Base-by-base conservation (phyloP, 30 jellyfish, hydroid and myxozoan genomes). In the Hydractinia echinata region DNA sequence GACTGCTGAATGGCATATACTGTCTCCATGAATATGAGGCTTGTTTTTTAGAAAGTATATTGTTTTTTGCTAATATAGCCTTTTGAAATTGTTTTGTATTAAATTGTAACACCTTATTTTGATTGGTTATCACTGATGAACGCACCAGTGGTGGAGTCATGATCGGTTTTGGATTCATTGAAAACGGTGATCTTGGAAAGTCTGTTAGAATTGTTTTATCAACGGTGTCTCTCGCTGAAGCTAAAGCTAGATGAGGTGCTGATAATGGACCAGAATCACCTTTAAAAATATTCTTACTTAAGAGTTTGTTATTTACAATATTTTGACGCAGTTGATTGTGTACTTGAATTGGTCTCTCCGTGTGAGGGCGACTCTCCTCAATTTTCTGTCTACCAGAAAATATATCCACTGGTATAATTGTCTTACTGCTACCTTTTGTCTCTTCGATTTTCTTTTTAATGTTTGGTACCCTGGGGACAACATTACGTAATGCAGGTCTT, bases 21-120 rank as follows among this genome's bases (percentile, higher is more conserved):
- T 89, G 96, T 79, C 87, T 89, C 96, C 96, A 89, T 3, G 55
- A 76, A 72, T 89, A 89, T 5, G 58, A 13, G 19, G 73, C 16
- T 64, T 64, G 74, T 1, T 64, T 64, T 44, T 64, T 64, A n/a
- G 19, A n/a, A n/a, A 64, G 7, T n/a, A n/a, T 13, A 48, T 74
- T 74, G 69, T 74, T 74, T n/a, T 74, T 74, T 13, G 66, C 83
- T 48, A 74, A 11, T 6, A n/a, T 30, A 49, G 15, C 15, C 3
- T 15, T 48, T 15, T 54, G 11, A 18, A 56, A 77, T 10, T 76
- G 72, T 74, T 9, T 73, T 11, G 51, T 48, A 53, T 19, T 15
- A 15, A 18, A 44, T 8, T 83, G 3, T 21, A 49, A 52, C 11
- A 54, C 30, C 4, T 51, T 64, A 51, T 64, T 64, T 6, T n/a